Evolutionary conservation across 2,797 vertebrate genomes (phyloP), one percentile per base, ranked within the genome.

Genomic region (Crypturellus tataupa): DNA sequence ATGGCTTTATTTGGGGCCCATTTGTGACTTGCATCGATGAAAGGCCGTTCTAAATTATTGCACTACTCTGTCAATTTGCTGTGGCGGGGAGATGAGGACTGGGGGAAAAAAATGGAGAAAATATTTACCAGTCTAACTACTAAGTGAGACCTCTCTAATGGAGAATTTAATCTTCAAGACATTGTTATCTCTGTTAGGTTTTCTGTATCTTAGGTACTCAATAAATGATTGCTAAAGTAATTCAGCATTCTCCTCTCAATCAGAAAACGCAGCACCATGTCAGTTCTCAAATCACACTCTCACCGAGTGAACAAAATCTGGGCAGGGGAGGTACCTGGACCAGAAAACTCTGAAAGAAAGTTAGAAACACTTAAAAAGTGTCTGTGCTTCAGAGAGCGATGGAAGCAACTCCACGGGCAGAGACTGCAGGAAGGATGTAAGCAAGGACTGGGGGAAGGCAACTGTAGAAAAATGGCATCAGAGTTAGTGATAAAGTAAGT

Each of bases 201-300:
- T 91, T 92, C 85, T 94, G 87, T 96, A 89, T 88, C 89, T 81
- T 77, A 81, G 89, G 42, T 56, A 73, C 85, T 93, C 92, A 97
- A 96, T 96, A 96, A 96, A 97, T 80, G 85, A 81, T 90, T 95
- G 75, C 68, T 79, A 92, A 92, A 96, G 85, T 72, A 79, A 95
- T 91, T 90, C 73, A 55, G 68, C 60, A 33, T 88, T 94, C 70
- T 92, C 44, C 63, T 85, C 87, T 97, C 82, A 53, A 70, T 96
- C 73, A 85, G 70, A 79, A 92, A 88, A 73, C 77, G 33, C 69
- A 60, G 31, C 72, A 49, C 35, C 0, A 0, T 40, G 35, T 53
- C 70, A 86, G 63, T 68, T 21, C 16, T 29, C 49, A 46, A 69
- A 72, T 7, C 1, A 2, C 1, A 3, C n/a, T 49, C 46, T 56